Base-by-base conservation (phyloP, 2,113 vertebrate genomes). In the Grallaria varia region DNA sequence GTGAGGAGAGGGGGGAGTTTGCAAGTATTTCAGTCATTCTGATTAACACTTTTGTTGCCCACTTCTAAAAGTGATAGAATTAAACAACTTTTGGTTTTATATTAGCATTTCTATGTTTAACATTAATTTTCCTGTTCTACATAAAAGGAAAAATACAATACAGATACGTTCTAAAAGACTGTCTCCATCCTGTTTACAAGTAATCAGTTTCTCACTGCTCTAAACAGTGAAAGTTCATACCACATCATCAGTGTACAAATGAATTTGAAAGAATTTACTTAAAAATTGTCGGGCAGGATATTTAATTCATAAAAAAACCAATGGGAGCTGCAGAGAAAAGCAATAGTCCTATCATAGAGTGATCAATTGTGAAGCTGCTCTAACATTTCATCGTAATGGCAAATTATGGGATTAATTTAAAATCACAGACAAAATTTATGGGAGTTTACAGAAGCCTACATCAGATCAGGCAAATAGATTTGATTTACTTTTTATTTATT, bases 361-460 rank as follows among this genome's bases (percentile, higher is more conserved):
- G 71, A 94, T 84, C 69, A 94, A 42, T 91, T 94, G 53, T 93
- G 82, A 97, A 95, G 66, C 49, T 92, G 22, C 25, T 88, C 7
- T 72, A 74, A 83, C 68, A 86, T 91, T 93, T 90, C 66, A 60
- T 91, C 91, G 31, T 75, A 91, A 94, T 78, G 49, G 27, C 77
- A 93, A 95, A 96, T 91, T 73, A 93, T 82, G 72, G 87, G 58
- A 90, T 96, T 97, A 91, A 84, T 94, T 96, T 96, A 97, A 96
- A 94, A 91, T 92, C 87, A 67, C 14, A 93, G 84, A 69, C 28
- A 96, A 92, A 90, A 89, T 85, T 42, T 55, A 83, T 90, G 30
- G 9, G 45, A 55, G 40, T 76, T 76, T 89, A 69, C 63, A 69
- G 55, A 89, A 55, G 25, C 30, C 47, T 49, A 62, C 12, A 42